A percentile compares a stretch with the other conserved stretches of the same genome.
These are phyloP conservation scores for Corythornis leucogaster DNA, from an alignment of 2,797 vertebrate species.

Conservation along the genomic window DNA sequence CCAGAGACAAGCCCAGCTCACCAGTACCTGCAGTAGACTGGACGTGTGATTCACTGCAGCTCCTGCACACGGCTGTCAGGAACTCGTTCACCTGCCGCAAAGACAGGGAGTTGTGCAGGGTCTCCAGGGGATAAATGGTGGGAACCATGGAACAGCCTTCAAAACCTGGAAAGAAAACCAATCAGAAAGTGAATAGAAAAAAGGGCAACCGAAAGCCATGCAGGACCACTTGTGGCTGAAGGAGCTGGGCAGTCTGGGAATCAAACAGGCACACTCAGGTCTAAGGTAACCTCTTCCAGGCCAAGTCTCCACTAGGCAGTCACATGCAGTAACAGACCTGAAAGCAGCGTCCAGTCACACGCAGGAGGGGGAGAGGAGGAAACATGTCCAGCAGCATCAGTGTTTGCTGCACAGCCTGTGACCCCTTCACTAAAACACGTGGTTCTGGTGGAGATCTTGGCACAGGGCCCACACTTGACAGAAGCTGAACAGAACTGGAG, in stretches of 20 bases:
- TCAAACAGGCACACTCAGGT: slow-evolving; percentile 47
- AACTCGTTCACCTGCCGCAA: slow-evolving; percentile 94
- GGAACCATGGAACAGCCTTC: slow-evolving; percentile 99
- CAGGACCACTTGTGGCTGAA: neutral
- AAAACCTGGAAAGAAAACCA: slow-evolving; percentile 86
- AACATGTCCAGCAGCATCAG: neutral
- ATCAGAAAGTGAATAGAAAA: slow-evolving; percentile 54
- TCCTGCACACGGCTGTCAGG: slow-evolving; percentile 88
- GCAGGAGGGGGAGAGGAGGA: neutral
- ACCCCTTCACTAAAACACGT: neutral
- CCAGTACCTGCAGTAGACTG: slow-evolving; percentile 87
- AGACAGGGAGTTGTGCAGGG: slow-evolving; percentile 97
- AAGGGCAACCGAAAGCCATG: neutral
- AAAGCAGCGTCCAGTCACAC: slow-evolving; percentile 23
- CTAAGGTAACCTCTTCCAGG: slow-evolving; percentile 20
- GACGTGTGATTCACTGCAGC: slow-evolving; percentile 83
- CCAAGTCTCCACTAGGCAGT: neutral
- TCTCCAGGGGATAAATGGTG: slow-evolving; percentile 97
- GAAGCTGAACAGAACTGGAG: neutral
- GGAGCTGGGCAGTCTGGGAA: neutral
- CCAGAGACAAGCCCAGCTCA: neutral
- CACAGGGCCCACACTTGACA: neutral
- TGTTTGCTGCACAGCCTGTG: neutral
- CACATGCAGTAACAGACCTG: slow-evolving; percentile 56
- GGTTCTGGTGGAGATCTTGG: neutral